These are phyloP conservation scores for Rhagophthalmus giganteus DNA, from an alignment of 2,888 invertebrate species.

Conservation along the genomic window DNA sequence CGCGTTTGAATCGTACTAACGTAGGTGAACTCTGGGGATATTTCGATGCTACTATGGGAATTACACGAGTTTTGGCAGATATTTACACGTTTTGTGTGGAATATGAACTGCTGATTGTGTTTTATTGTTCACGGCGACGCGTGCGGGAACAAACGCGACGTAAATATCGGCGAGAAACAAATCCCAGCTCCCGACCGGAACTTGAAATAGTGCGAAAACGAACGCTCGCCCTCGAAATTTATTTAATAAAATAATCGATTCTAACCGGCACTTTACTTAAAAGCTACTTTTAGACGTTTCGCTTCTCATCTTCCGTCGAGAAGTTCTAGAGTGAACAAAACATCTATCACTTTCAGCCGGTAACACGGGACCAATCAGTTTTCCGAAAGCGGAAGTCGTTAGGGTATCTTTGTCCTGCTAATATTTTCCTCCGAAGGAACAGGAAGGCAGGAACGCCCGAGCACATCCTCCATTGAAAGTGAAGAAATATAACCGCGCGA, in stretches of 20 bases:
- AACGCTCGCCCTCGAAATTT: background rate
- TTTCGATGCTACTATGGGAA: constrained; percentile 12
- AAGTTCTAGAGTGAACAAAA: constrained; percentile 30
- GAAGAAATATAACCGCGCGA: no score
- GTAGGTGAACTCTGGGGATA: constrained; percentile 14
- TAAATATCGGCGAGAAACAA: background rate
- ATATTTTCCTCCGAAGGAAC: constrained; percentile 16
- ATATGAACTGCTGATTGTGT: constrained; percentile 16
- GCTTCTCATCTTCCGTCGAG: constrained; percentile 21
- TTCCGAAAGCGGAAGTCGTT: constrained; percentile 34
- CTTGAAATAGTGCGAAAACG: no score
- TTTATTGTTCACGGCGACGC: constrained; percentile 10
- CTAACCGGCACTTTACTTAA: constrained; percentile 29
- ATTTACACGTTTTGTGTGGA: constrained; percentile 12
- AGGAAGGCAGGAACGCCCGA: constrained; percentile 2
- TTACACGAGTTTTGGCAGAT: constrained; percentile 10
- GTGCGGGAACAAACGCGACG: background rate
- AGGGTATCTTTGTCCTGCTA: constrained; percentile 32
- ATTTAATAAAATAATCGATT: background rate
- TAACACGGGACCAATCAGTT: constrained; percentile 36
- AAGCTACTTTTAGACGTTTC: constrained; percentile 26
- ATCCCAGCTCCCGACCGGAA: no score
- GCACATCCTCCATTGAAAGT: no score
- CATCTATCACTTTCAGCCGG: constrained; percentile 34
- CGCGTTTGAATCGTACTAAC: constrained; percentile 2